Percentiles rank a stretch among this genome's conserved stretches.
Evolutionary conservation across 2,113 vertebrate species (phyloP).

Genomic region (Misgurnus anguillicaudatus): DNA sequence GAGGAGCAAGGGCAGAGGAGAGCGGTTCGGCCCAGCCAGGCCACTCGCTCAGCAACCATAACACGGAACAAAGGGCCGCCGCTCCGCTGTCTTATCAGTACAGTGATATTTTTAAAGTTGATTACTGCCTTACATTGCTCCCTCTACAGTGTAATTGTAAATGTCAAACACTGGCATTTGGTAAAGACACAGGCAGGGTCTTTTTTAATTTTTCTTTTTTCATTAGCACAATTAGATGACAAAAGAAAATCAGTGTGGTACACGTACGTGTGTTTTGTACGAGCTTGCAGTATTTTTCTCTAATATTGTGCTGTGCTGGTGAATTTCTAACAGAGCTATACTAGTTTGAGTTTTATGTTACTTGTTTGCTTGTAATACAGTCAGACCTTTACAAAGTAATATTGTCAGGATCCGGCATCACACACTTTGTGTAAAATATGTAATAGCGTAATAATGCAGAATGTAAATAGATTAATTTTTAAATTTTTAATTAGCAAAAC

Average conservation of each 20-base stretch:
- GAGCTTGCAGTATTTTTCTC: slow-evolving; percentile 65
- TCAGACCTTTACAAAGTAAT: not conserved
- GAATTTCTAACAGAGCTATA: slow-evolving; percentile 66
- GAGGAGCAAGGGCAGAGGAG: slow-evolving; percentile 50
- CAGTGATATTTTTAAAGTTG: slow-evolving; percentile 66
- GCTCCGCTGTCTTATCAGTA: slow-evolving; percentile 36
- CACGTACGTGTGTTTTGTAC: slow-evolving; percentile 3
- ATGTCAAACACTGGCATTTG: slow-evolving; percentile 76
- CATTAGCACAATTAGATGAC: slow-evolving; percentile 71
- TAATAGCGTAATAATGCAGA: not conserved
- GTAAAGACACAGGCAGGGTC: slow-evolving; percentile 62
- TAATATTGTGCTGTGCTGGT: slow-evolving; percentile 74
- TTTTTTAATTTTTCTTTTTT: slow-evolving; percentile 67
- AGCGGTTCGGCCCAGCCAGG: slow-evolving; percentile 37
- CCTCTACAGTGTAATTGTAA: slow-evolving; percentile 58
- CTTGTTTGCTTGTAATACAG: slow-evolving; percentile 9
- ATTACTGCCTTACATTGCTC: slow-evolving; percentile 55
- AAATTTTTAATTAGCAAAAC: not conserved
- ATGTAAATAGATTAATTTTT: not conserved
- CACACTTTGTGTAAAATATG: too few species aligned
- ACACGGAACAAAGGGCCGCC: slow-evolving; percentile 45
- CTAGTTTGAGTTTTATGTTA: slow-evolving; percentile 53
- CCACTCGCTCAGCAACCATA: slow-evolving; percentile 37
- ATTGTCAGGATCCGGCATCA: not conserved
- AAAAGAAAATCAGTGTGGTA: slow-evolving; percentile 48